A percentile compares a stretch with the other conserved stretches of the same genome.
phyloP scores from a whole-genome alignment of 2,888 invertebrate species.

The Limnephilus auricula region DNA sequence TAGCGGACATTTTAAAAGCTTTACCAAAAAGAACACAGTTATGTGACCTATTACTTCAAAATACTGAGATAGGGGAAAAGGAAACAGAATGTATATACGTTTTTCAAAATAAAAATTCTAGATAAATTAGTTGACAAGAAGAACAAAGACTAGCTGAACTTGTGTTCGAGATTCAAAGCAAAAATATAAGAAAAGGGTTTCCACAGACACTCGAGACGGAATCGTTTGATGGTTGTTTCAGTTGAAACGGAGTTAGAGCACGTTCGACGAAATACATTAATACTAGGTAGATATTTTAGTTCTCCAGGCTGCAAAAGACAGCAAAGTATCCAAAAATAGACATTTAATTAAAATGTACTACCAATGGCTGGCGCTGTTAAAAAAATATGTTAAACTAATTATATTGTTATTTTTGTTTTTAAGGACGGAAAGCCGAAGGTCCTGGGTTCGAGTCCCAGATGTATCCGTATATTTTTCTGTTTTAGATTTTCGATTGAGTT shows the following conservation, averaged over 20 bases:
- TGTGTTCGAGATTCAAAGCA: background rate
- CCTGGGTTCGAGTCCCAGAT: too few species aligned
- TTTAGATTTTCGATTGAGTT: too few species aligned
- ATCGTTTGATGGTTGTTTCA: slow-evolving; percentile 19
- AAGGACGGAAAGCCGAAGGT: too few species aligned
- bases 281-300: background rate
- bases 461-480: too few species aligned
- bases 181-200: slow-evolving; percentile 4
- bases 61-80: background rate
- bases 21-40: background rate
- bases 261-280: background rate
- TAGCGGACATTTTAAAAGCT: background rate
- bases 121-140: slow-evolving; percentile 40
- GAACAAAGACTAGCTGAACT: slow-evolving; percentile 25
- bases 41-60: slow-evolving; percentile 8
- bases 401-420: too few species aligned
- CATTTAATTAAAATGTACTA: background rate
- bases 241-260: background rate
- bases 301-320: background rate
- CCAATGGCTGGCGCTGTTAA: too few species aligned
- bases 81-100: background rate
- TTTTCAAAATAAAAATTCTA: background rate
- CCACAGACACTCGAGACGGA: slow-evolving; percentile 12
- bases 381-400: too few species aligned
- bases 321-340: background rate